Conservation (phyloP, 2,113 vertebrate genomes). For the Jacana jacana region DNA sequence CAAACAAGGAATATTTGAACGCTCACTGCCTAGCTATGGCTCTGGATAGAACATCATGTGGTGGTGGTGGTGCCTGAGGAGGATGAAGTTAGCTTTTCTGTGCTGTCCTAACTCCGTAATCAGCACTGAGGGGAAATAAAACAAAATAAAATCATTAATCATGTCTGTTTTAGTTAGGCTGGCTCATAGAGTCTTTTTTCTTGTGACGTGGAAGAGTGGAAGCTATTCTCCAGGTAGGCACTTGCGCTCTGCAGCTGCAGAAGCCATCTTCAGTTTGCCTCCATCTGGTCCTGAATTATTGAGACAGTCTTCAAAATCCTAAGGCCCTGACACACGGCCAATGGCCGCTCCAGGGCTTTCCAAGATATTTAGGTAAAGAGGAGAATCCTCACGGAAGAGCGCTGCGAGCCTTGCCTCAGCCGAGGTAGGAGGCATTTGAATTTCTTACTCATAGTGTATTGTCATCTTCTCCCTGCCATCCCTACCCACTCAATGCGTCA, state of each 20-base stretch:
- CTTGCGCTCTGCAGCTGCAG: not conserved
- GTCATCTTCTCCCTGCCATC: constrained; percentile 43
- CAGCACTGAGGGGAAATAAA: not conserved
- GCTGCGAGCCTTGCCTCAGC: not conserved
- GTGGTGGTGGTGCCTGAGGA: not conserved
- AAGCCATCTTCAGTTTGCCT: not conserved
- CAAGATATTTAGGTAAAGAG: not conserved
- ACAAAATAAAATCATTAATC: not conserved
- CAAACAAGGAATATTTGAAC: not conserved
- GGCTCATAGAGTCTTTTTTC: not conserved
- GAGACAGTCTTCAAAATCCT: not conserved
- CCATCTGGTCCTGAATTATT: not conserved
- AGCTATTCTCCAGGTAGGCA: not conserved
- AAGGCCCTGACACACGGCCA: not conserved
- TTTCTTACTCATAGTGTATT: constrained; percentile 61
- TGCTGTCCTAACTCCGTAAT: not conserved
- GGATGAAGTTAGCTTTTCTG: not conserved
- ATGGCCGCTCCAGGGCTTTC: not conserved
- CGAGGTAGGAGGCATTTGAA: constrained; percentile 54
- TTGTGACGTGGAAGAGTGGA: not conserved
- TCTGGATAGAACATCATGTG: not conserved
- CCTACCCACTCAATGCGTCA: constrained; percentile 59
- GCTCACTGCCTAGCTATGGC: not conserved
- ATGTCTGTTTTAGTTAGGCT: not conserved
- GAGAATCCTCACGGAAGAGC: not conserved